phyloP scores from a whole-genome alignment of 2,888 invertebrate species.

The Dioctria rufipes region DNA sequence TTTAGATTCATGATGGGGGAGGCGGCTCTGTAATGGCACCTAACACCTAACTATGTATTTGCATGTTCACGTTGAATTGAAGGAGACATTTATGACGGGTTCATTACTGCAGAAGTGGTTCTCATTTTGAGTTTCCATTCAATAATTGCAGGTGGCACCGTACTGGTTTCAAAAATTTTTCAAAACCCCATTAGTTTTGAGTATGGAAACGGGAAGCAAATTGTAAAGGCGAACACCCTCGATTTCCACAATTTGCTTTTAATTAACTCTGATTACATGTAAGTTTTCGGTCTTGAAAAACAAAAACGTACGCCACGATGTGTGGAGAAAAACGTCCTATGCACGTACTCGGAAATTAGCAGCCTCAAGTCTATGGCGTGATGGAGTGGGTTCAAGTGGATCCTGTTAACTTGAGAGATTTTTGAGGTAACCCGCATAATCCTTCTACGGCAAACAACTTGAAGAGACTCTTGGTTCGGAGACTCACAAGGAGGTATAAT shows the following conservation, averaged over 20 bases:
- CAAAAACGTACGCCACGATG: neutral
- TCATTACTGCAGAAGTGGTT: constrained; percentile 56
- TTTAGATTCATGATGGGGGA: constrained; percentile 19
- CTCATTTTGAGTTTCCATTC: constrained; percentile 33
- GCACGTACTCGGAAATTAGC: constrained; percentile 29
- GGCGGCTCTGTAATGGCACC: constrained; percentile 30
- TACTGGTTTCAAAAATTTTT: neutral
- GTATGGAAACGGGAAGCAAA: neutral
- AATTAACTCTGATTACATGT: constrained; percentile 39
- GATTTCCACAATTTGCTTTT: constrained; percentile 24
- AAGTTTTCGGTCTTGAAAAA: neutral
- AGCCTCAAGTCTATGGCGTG: constrained; percentile 9
- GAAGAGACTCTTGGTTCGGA: constrained; percentile 2
- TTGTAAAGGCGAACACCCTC: neutral
- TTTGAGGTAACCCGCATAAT: constrained; percentile 25
- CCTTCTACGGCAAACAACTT: neutral
- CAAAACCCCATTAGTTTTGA: neutral
- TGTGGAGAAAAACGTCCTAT: neutral
- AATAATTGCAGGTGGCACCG: constrained; percentile 48
- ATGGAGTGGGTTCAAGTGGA: neutral
- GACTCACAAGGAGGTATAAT: neutral
- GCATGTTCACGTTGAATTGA: constrained; percentile 56
- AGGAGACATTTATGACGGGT: constrained; percentile 59
- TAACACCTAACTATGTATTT: constrained; percentile 53
- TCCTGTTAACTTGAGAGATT: constrained; percentile 25